Evolutionary conservation across 2,797 vertebrate species (phyloP).

Genomic region (Coregonus ussuriensis): DNA sequence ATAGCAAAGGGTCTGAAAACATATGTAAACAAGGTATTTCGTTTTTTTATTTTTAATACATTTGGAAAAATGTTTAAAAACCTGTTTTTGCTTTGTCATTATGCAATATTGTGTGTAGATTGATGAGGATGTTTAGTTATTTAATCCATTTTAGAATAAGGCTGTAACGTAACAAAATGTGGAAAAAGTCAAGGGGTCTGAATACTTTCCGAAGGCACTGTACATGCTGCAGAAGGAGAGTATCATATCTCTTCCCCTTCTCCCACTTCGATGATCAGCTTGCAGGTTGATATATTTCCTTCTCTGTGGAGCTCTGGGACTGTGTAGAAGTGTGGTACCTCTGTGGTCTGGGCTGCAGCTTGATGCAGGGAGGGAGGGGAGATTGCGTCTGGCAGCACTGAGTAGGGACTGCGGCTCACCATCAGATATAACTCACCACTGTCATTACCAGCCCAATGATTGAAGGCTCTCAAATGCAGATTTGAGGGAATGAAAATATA

Average conservation of each 20-base stretch:
- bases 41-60: too few species aligned
- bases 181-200: too few species aligned
- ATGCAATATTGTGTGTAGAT: too few species aligned
- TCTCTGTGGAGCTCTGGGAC: not conserved
- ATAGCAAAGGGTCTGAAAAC: too few species aligned
- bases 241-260: not conserved
- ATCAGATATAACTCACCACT: slow-evolving; percentile 24
- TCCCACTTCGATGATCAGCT: not conserved
- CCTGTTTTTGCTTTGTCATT: too few species aligned
- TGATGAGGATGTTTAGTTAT: too few species aligned
- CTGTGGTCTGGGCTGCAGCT: slow-evolving; percentile 8
- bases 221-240: not conserved
- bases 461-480: not conserved
- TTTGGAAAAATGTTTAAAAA: too few species aligned
- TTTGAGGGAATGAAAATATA: slow-evolving; percentile 2
- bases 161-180: too few species aligned
- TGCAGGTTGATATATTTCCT: not conserved
- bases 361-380: slow-evolving; percentile 14
- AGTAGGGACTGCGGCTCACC: slow-evolving; percentile 1
- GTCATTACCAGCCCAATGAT: slow-evolving; percentile 10
- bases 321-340: not conserved
- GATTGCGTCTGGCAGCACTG: not conserved
- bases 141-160: too few species aligned
- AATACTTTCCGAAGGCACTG: not conserved
- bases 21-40: too few species aligned